Evolutionary conservation across 2,888 invertebrate species (phyloP).

Genomic region (Cataglyphis cursor): DNA sequence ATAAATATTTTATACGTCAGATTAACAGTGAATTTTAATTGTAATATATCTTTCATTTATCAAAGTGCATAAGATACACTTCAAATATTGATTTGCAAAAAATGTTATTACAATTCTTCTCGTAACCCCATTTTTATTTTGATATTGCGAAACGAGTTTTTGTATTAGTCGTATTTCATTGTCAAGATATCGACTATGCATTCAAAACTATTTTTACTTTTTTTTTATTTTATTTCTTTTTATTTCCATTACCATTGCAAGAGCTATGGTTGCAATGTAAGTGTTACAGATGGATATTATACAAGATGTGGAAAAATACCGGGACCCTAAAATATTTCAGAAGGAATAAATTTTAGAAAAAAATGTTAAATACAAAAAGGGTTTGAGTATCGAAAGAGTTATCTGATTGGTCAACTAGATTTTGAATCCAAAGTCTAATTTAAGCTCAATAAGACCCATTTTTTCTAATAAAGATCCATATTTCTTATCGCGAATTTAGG

Average conservation of each 20-base stretch:
- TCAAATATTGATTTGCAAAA: slow-evolving; percentile 21
- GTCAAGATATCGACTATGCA: slow-evolving; percentile 30
- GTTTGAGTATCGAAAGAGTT: no score
- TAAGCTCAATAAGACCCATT: no score
- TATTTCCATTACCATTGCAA: slow-evolving; percentile 5
- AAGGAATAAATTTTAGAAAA: no score
- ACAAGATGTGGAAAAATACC: no score
- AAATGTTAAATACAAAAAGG: no score
- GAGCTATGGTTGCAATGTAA: neutral
- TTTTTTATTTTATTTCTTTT: neutral
- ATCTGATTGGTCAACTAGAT: no score
- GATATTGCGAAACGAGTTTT: neutral
- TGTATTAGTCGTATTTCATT: slow-evolving; percentile 32
- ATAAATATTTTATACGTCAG: neutral
- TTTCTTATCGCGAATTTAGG: no score
- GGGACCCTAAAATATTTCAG: no score
- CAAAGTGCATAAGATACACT: neutral
- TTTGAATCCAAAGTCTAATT: no score
- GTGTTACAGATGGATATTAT: slow-evolving; percentile 12
- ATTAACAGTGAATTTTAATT: neutral
- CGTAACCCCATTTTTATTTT: slow-evolving; percentile 28
- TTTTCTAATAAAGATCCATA: no score
- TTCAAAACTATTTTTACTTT: slow-evolving; percentile 26
- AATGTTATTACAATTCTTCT: slow-evolving; percentile 23
- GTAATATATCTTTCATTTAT: neutral